Evolutionary conservation across 1,140 invertebrate species (phyloP), one percentile per base, ranked within the genome.

Genomic region (Calephelis virginiensis): DNA sequence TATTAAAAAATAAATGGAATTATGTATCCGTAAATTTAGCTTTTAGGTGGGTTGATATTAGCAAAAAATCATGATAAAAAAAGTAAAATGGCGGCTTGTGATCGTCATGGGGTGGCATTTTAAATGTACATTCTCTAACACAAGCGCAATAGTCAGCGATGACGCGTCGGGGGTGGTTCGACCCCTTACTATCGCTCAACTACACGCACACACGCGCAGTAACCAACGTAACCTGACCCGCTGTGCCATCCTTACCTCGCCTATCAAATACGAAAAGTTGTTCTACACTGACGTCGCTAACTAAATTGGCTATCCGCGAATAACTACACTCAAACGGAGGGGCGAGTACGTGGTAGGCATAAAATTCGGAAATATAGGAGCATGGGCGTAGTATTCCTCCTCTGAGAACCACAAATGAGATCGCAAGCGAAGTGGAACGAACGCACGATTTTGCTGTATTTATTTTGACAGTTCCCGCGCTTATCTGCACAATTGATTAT

Each of bases 101-200:
- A 87, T 90, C 80, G 87, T 88, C 87, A 90, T 83, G 81, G 84
- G 84, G 85, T 73, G 82, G 85, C 77, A 86, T 90, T 90, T 90
- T 86, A 90, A 87, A 90, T 86, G 85, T 86, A 83, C 85, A 78
- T 86, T 83, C 82, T 84, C 87, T 90, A 90, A 90, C 85, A 90
- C 87, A 88, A 71, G 78, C 84, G 85, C 85, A 87, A 82, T 79
- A 83, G 86, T 89, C 85, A 85, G 75, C 72, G 84, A 90, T 90
- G 85, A 90, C 83, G 83, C 77, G 77, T 66, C 76, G 85, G 79
- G 82, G 81, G 84, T 78, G 82, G 81, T 37, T 64, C 71, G 62
- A 70, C 82, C 78, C 81, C 76, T 78, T 74, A 89, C 86, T 87
- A 86, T 85, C 76, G 76, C 76, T 80, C 78, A 80, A 86, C 85